Conservation (phyloP, 1,140 invertebrate species). For the Drosophila persimilis region DNA sequence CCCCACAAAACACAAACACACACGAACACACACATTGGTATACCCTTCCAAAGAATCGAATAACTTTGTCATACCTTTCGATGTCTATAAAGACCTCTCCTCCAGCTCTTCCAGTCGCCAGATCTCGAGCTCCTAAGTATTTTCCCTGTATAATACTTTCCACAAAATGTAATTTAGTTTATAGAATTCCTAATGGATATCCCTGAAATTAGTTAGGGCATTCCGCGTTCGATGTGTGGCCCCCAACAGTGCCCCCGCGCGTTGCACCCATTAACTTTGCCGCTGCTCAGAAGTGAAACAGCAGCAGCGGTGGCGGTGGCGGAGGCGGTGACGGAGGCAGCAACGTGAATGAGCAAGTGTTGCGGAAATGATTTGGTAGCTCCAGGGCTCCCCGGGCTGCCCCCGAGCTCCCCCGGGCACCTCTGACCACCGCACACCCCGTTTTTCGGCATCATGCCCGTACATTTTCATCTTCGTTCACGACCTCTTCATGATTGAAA, state of each 20-base stretch:
- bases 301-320: background rate
- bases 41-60: slow-evolving; percentile 7
- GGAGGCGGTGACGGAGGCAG: background rate
- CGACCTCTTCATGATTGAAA: slow-evolving; percentile 68
- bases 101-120: too few species aligned
- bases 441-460: background rate
- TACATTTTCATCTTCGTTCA: slow-evolving; percentile 26
- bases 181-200: too few species aligned
- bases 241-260: background rate
- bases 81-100: too few species aligned
- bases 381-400: background rate
- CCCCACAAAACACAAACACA: slow-evolving; percentile 2
- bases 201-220: background rate
- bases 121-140: too few species aligned
- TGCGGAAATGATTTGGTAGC: slow-evolving; percentile 74
- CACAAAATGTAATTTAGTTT: too few species aligned
- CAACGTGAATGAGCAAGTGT: slow-evolving; percentile 69
- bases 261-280: slow-evolving; percentile 49
- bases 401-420: background rate
- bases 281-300: slow-evolving; percentile 34
- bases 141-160: too few species aligned
- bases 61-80: background rate
- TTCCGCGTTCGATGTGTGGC: background rate
- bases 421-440: background rate
- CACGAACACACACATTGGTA: background rate